A percentile compares a stretch with the other conserved stretches of the same genome.
These are phyloP conservation scores for Morphnarchus princeps DNA, from an alignment of 2,113 vertebrate genomes.

Conservation along the genomic window DNA sequence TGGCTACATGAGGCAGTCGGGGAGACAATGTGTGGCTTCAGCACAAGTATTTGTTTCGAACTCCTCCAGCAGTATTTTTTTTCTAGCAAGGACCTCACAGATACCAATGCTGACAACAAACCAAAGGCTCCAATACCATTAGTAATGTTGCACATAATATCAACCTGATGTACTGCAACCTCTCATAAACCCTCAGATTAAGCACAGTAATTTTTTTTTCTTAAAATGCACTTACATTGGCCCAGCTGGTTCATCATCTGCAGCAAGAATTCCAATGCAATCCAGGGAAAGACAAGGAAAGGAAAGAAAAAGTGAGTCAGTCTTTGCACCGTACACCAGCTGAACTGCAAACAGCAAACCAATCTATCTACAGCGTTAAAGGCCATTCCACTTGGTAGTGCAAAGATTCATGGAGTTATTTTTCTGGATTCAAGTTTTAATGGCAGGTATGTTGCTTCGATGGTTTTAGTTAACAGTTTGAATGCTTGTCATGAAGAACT, in stretches of 20 bases:
- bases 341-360: slow-evolving; percentile 12
- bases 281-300: slow-evolving; percentile 46
- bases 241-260: slow-evolving; percentile 96
- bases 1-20: background rate
- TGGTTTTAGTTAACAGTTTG: slow-evolving; percentile 80
- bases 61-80: background rate
- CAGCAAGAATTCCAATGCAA: background rate
- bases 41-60: no score
- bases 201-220: background rate
- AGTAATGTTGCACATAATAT: background rate
- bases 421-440: slow-evolving; percentile 70
- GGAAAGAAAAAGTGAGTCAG: slow-evolving; percentile 61
- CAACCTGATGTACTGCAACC: background rate
- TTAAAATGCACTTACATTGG: slow-evolving; percentile 85
- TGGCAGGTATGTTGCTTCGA: slow-evolving; percentile 78
- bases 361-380: slow-evolving; percentile 67
- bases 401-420: slow-evolving; percentile 76
- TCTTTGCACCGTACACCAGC: background rate
- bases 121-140: background rate
- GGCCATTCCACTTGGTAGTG: slow-evolving; percentile 75
- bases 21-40: no score
- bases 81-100: no score
- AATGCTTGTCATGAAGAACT: slow-evolving; percentile 85
- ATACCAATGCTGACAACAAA: accelerated
- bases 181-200: background rate